These are phyloP conservation scores for Trachurus trachurus DNA, from an alignment of 2,797 vertebrate species.

Conservation along the genomic window DNA sequence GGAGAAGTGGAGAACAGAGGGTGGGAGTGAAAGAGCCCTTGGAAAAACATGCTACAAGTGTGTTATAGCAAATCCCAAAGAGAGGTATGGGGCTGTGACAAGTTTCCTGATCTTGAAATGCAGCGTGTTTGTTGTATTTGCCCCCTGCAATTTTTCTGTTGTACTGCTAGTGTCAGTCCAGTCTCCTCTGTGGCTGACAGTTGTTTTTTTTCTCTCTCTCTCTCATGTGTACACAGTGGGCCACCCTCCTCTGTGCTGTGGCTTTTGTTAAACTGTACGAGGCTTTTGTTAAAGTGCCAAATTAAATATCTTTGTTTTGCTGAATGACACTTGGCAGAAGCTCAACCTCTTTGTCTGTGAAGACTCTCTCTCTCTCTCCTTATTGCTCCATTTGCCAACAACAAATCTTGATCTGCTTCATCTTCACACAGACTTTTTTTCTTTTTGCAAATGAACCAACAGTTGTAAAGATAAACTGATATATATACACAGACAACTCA, in stretches of 20 bases:
- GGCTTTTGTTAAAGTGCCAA: conserved; percentile 15
- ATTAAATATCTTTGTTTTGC: conserved; percentile 8
- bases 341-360: neutral
- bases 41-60: neutral
- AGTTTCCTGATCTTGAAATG: conserved; percentile 4
- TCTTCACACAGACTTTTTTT: neutral
- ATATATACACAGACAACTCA: too few species aligned
- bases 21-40: neutral
- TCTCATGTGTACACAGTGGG: neutral
- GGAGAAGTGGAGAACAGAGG: conserved; percentile 29
- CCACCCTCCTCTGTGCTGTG: neutral
- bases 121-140: neutral
- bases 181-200: neutral
- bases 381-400: neutral
- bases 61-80: neutral
- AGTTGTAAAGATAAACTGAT: neutral
- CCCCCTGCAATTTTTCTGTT: neutral
- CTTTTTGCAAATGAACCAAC: too few species aligned
- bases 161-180: neutral
- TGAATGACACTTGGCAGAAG: conserved; percentile 15
- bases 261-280: conserved; percentile 5
- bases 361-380: neutral
- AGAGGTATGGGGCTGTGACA: neutral
- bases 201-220: neutral
- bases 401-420: neutral